Evolutionary conservation across 2,888 invertebrate genomes (phyloP).

Genomic region (Lepidochrysops patricia): DNA sequence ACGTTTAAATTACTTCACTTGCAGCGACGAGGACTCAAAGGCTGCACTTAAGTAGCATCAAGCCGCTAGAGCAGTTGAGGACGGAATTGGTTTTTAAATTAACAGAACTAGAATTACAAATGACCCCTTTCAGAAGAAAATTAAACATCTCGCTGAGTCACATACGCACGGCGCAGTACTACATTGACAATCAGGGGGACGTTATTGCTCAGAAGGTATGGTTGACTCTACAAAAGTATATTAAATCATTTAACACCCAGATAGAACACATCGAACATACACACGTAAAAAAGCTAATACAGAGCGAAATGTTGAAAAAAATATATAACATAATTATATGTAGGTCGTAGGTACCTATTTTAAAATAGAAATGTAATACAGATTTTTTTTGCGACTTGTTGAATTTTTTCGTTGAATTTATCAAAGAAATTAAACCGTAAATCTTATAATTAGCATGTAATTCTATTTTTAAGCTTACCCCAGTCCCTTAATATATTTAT

Average conservation of each 20-base stretch:
- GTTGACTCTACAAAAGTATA: no score
- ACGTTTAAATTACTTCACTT: constrained; percentile 21
- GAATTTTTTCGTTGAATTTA: no score
- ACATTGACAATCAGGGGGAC: constrained; percentile 81
- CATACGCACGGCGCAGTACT: constrained; percentile 84
- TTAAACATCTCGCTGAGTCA: constrained; percentile 83
- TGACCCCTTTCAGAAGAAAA: constrained; percentile 81
- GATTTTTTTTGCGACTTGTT: no score
- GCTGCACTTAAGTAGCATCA: constrained; percentile 77
- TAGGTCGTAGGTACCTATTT: no score
- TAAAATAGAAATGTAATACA: no score
- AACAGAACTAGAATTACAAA: constrained; percentile 82
- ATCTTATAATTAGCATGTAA: neutral
- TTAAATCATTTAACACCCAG: no score
- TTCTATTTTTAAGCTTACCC: neutral
- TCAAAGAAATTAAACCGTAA: no score
- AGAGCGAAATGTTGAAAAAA: no score
- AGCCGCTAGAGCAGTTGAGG: constrained; percentile 79
- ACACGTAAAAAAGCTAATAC: no score
- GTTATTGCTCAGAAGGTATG: constrained; percentile 80
- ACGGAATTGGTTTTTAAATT: constrained; percentile 84
- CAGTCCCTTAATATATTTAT: neutral
- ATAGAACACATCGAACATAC: no score
- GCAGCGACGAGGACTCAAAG: constrained; percentile 77
- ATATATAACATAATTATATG: no score